Base-by-base conservation (phyloP, 1,140 invertebrate species). In the Centruroides sculpturatus region DNA sequence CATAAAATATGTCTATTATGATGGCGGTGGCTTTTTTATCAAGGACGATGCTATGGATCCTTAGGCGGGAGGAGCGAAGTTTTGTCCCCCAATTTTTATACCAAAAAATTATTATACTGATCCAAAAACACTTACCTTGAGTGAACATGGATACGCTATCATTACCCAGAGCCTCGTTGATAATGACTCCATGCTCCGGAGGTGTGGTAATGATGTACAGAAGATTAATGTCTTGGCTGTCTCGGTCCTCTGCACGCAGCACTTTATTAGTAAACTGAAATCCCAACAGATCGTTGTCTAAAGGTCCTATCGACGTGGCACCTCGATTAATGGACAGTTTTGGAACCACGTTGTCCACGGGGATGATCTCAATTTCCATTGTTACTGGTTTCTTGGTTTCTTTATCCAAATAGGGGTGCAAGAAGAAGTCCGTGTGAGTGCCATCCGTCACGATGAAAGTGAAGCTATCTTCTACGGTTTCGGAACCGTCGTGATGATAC, bases 401-500 rank as follows among this genome's bases (percentile, higher is more conserved):
- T 4, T 60, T 61, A 6, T 67, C 64, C 13, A 67, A 69, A 7
- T 74, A 68, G 0, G 73, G 72, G 53, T 71, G 69, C 5, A 74
- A 68, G 54, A 68, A 75, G 67, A 75, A 76, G 36, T 75, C 72
- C 0, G n/a, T 7, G 36, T 69, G 66, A 23, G 69, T 71, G 7
- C 74, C 72, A 65, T 76, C 75, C 46, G 67, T 69, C 0, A 76
- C 71, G 23, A 71, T 66, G 60, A 77, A 74, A 3, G 64, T 64
- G 62, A 77, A 73, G 7, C 57, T 60, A 61, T 77, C 75, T 4
- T 61, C 47, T 8, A 62, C 48, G 10, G 71, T 72, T 59, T 76
- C 73, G 51, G 62, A 69, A 12, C 74, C 74, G 62, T 75, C 70
- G 66, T 77, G 76, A 6, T 70, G 65, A 61, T 77, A 77, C 51